A percentile compares a stretch with the other conserved stretches of the same genome.
Conservation (phyloP, 2,113 vertebrate species). For the Anolis sagrei region DNA sequence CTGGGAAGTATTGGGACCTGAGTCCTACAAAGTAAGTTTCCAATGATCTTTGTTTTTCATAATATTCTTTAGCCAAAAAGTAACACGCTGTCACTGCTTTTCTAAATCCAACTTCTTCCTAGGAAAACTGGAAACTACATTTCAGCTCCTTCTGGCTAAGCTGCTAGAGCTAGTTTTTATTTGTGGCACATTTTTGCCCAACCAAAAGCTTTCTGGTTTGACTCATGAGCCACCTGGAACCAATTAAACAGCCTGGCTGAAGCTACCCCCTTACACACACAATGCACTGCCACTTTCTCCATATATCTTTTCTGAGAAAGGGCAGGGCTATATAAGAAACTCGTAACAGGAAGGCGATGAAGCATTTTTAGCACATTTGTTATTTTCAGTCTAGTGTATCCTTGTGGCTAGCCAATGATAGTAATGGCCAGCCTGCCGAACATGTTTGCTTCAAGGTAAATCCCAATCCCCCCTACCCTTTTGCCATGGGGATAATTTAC, state of each 20-base stretch:
- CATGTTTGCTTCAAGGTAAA: not conserved
- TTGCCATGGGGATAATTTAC: not conserved
- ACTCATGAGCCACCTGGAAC: constrained; percentile 15
- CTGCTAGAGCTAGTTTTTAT: not conserved
- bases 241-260: constrained; percentile 17
- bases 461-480: not conserved
- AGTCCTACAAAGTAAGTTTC: too few species aligned
- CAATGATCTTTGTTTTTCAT: not conserved
- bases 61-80: too few species aligned
- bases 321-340: not conserved
- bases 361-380: not conserved
- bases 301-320: constrained; percentile 14
- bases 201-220: constrained; percentile 16
- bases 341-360: not conserved
- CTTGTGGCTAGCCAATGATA: not conserved
- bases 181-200: constrained; percentile 2
- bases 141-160: not conserved
- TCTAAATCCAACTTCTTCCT: not conserved
- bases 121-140: not conserved
- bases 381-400: not conserved
- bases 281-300: not conserved
- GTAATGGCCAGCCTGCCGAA: not conserved
- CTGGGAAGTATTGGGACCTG: too few species aligned
- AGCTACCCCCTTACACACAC: not conserved
- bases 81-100: not conserved